Evolutionary conservation across 2,797 vertebrate species (phyloP).

Genomic region (Argentina silus): DNA sequence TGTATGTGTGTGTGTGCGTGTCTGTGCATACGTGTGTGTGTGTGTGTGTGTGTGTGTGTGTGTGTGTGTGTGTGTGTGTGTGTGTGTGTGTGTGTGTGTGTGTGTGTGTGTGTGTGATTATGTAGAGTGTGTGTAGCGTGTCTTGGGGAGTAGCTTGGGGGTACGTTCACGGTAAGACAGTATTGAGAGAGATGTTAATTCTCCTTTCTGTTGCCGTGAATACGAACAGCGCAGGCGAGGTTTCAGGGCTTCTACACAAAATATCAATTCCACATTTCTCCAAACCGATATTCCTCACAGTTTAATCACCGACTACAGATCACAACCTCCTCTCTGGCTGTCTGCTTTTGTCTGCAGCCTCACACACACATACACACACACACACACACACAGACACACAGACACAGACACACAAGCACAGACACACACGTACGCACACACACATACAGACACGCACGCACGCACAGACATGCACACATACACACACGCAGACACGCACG

Average conservation of each 20-base stretch:
- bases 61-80: constrained; percentile 21
- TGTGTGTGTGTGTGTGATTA: constrained; percentile 39
- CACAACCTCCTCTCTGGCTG: not conserved
- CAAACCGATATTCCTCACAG: not conserved
- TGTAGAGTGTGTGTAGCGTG: constrained; percentile 23
- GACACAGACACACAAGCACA: no score
- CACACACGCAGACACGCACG: no score
- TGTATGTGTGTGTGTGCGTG: constrained; percentile 17
- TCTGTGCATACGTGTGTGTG: not conserved
- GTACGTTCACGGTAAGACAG: constrained; percentile 10
- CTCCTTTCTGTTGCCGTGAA: constrained; percentile 6
- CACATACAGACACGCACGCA: no score
- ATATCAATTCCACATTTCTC: constrained; percentile 1
- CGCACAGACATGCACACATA: no score
- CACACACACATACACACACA: not conserved
- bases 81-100: constrained; percentile 35
- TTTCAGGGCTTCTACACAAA: constrained; percentile 9
- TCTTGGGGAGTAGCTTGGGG: constrained; percentile 7
- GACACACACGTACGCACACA: not conserved
- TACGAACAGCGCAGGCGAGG: no score
- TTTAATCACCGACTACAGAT: not conserved
- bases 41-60: constrained; percentile 8
- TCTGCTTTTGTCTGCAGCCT: constrained; percentile 3
- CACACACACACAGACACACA: no score
- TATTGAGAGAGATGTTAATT: constrained; percentile 23